Evolutionary conservation across 1,140 invertebrate genomes (phyloP).

Genomic region (Drosophila melanogaster): Release_6_plus_ISO1_MT NC_004354.4:19549001-19549500

Average conservation of each 20-base stretch:
- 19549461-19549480: conserved; percentile 1
- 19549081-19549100: conserved; percentile 57
- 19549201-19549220: conserved; percentile 18
- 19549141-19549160: conserved; percentile 42
- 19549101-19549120: conserved; percentile 55
- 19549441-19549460: no score
- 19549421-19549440: not conserved
- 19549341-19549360: not conserved
- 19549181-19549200: not conserved
- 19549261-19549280: conserved; percentile 1
- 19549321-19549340: conserved; percentile 12
- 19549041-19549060: conserved; percentile 59
- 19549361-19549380: not conserved
- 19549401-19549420: conserved; percentile 25
- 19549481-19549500: conserved; percentile 40
- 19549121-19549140: conserved; percentile 53
- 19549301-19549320: conserved; percentile 12
- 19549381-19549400: conserved; percentile 1
- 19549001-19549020: conserved; percentile 39
- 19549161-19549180: conserved; percentile 33
- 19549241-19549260: conserved; percentile 50
- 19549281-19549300: conserved; percentile 19
- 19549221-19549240: conserved; percentile 5
- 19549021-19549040: conserved; percentile 22
- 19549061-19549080: conserved; percentile 73